Base-by-base conservation (phyloP, 1,140 invertebrate species). In the Trachelipus rathkii region DNA sequence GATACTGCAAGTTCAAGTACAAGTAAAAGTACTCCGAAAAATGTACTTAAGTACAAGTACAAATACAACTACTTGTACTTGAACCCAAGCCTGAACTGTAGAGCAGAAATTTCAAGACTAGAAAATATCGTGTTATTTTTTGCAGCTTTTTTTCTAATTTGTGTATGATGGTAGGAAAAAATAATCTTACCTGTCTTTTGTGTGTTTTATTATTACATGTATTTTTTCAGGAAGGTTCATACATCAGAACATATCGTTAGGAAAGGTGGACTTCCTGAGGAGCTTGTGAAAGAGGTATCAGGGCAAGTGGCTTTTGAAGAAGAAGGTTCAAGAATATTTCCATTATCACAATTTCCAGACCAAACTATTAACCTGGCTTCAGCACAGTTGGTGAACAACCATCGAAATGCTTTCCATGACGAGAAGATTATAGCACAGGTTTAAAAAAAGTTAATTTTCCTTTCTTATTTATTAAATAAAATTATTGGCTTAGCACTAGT, bases 221-320 rank as follows among this genome's bases (percentile, higher is more conserved):
- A 67, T 67, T 66, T 76, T 74, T 77, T 24, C 80, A 85, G 84
- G 84, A 86, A 86, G 82, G 84, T 84, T 9, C 83, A 84, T 73
- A 83, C 83, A 9, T 84, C 85, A 24, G 87, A 87, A 79, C 84
- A 86, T 81, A 84, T 87, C 69, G 84, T 87, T 23, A 86, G 87
- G 76, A 83, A 85, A 45, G 85, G 85, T n/a, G 82, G 84, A 6
- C 80, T 89, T 33, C 87, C 87, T 8, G 85, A 87, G 79, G 84
- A 88, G 53, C 83, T 88, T 19, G 84, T 89, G 43, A 82, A 85
- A 71, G 83, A 82, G 77, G 88, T 86, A 7, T 84, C 85, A 5
- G 88, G 88, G 11, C 85, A 88, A 80, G 84, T 87, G 43, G 86
- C 86, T 15, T 87, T 88, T 79, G 86, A 88, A 83, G 88, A 89